Base-by-base conservation (phyloP, 2,113 vertebrate species). In the Diadophis punctatus region DNA sequence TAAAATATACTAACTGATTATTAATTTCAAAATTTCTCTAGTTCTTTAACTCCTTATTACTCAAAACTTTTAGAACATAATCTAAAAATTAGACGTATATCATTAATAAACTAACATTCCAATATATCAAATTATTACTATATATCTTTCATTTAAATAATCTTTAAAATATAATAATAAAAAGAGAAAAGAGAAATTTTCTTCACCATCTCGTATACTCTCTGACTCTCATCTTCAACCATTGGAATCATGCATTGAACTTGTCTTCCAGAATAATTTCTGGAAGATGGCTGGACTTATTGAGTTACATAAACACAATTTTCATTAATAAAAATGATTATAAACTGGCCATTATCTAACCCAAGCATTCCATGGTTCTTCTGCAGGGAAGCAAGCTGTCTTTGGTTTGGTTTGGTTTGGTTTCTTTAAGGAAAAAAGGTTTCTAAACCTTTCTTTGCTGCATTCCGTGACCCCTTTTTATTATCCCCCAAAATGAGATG, bases 401-500 rank as follows among this genome's bases (percentile, higher is more conserved):
- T 84, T 48, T 55, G 48, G 34, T 80, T 80, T 46, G 46, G 46
- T 46, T 46, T 74, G 23, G 56, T 58, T 58, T 58, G n/a, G 14
- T 74, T 63, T 74, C 30, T 34, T 34, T n/a, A 9, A 39, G 74
- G n/a, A 39, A 80, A 80, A 80, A 80, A 3, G 34, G 18, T 80
- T 43, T 80, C 74, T 80, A 80, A 43, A 22, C 8, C 8, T 80
- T 80, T 43, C 12, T 43, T 80, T 80, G 18, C 74, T 80, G 34
- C 74, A 80, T 80, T 86, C 43, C 60, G 10, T 55, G 39, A 5
- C 7, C 80, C 89, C 34, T 90, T 87, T 52, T 56, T 87, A 56
- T 63, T 95, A 91, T 80, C 91, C 93, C 52, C 49, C 90, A 68
- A 90, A 96, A 96, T 68, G 55, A 46, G 92, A 52, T 34, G 56